phyloP scores from a whole-genome alignment of 2,888 invertebrate species.

The Phymatocera aterrima region DNA sequence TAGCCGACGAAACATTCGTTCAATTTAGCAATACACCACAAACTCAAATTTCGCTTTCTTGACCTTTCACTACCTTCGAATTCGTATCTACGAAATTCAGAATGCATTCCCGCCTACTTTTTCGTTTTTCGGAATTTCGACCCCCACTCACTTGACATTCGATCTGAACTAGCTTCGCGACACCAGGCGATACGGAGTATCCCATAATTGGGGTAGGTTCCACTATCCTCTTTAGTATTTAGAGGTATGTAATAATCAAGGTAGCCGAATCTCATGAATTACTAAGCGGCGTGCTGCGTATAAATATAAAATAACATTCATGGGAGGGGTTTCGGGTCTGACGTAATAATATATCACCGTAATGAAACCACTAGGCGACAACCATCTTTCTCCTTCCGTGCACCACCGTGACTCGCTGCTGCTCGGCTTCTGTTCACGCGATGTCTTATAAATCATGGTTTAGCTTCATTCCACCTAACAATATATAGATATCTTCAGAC shows the following conservation, averaged over 20 bases:
- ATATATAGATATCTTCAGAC: conserved; percentile 34
- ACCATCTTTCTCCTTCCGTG: conserved; percentile 47
- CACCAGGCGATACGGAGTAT: neutral
- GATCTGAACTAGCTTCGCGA: conserved; percentile 6
- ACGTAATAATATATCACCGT: conserved; percentile 67
- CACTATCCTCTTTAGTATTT: conserved; percentile 26
- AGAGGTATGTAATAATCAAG: conserved; percentile 38
- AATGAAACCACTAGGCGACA: conserved; percentile 63
- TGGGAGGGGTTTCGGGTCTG: conserved; percentile 54
- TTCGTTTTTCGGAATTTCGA: neutral
- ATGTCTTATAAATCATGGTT: conserved; percentile 64
- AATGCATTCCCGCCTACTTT: neutral
- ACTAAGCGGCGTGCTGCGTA: conserved; percentile 55
- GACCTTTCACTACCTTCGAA: no score
- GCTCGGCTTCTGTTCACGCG: conserved; percentile 54
- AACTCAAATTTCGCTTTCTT: no score
- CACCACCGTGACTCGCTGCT: conserved; percentile 15
- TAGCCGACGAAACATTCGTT: no score
- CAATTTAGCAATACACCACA: no score
- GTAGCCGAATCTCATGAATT: conserved; percentile 59
- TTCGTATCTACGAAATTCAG: no score
- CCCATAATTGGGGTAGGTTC: neutral
- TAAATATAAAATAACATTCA: conserved; percentile 63
- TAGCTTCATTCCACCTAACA: conserved; percentile 56
- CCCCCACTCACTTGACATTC: no score